Conservation (phyloP, 2,113 vertebrate species). For the Daphoenositta chrysoptera region DNA sequence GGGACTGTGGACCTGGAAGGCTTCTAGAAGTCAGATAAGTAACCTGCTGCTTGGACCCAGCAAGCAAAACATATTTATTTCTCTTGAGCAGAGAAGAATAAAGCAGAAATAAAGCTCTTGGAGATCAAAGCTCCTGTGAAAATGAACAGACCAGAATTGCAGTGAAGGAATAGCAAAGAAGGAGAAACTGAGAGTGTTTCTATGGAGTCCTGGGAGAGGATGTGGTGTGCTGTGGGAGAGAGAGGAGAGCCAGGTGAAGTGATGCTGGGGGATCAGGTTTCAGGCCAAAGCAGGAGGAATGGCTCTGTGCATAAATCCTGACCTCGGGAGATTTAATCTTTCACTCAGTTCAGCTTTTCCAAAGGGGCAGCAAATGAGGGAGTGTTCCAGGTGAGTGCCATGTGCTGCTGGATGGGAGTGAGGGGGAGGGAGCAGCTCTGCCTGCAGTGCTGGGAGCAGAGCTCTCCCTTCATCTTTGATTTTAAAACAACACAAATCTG, state of each 20-base stretch:
- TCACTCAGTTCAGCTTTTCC: neutral
- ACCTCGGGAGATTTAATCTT: neutral
- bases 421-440: neutral
- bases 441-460: neutral
- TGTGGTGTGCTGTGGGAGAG: rapidly evolving
- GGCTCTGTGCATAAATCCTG: neutral
- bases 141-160: neutral
- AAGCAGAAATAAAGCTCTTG: neutral
- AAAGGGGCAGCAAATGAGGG: neutral
- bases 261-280: neutral
- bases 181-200: neutral
- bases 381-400: neutral
- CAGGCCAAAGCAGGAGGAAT: neutral
- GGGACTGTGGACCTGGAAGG: neutral
- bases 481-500: neutral
- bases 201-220: neutral
- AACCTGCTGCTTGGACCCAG: neutral
- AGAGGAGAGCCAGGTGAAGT: neutral
- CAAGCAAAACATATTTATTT: neutral
- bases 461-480: neutral
- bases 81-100: neutral
- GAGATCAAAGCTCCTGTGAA: neutral
- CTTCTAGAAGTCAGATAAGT: neutral
- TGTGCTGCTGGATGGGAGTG: neutral
- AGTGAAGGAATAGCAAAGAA: neutral